Evolutionary conservation across 1,140 invertebrate genomes (phyloP).

Genomic region (Bombus sibiricus): DNA sequence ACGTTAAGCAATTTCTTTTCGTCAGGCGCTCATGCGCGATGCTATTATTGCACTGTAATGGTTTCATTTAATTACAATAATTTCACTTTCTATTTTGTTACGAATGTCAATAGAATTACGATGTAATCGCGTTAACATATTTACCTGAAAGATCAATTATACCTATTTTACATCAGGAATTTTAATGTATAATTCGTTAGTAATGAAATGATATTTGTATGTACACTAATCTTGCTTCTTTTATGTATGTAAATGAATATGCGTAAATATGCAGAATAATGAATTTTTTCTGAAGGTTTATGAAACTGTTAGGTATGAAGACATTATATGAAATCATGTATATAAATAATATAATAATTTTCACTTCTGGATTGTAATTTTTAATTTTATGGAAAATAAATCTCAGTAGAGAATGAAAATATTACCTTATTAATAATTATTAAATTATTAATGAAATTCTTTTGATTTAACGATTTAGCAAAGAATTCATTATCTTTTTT

Average conservation of each 20-base stretch:
- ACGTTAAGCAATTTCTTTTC: constrained; percentile 59
- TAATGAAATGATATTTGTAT: neutral
- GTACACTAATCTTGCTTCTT: neutral
- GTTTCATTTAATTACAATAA: neutral
- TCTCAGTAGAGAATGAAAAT: neutral
- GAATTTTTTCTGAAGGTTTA: neutral
- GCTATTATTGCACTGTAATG: constrained; percentile 27
- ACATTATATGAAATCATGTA: neutral
- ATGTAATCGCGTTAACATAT: neutral
- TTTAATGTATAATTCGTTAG: neutral
- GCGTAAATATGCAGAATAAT: neutral
- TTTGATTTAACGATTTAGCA: constrained; percentile 24
- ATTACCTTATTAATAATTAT: too few species aligned
- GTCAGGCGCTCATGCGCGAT: constrained; percentile 56
- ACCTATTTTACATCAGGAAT: neutral
- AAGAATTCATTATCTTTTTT: constrained; percentile 65
- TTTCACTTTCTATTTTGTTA: constrained; percentile 6
- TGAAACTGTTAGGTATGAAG: neutral
- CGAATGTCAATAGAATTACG: neutral
- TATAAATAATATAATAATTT: neutral
- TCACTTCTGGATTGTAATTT: neutral
- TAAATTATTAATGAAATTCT: too few species aligned
- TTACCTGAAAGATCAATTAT: neutral
- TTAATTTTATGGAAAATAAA: neutral
- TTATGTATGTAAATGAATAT: neutral